Evolutionary conservation across 2,113 vertebrate genomes (phyloP), one percentile per base, ranked within the genome.

Genomic region (Amphiprion percula): DNA sequence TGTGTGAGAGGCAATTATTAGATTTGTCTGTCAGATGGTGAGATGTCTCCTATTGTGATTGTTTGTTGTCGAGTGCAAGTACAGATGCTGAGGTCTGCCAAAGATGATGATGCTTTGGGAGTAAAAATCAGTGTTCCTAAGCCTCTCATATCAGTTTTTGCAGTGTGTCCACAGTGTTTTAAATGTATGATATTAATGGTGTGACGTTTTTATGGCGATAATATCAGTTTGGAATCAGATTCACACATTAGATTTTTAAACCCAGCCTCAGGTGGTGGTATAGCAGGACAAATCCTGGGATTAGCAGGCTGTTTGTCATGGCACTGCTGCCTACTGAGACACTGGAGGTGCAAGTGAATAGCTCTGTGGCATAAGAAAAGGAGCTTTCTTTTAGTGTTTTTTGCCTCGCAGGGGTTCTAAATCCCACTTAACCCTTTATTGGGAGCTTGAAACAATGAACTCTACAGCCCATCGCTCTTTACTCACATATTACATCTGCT

Each of bases 381-480:
- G 23, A 73, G 52, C 68, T 83, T 77, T 83, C 71, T 80, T 62
- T 46, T 44, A 44, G 41, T 44, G 12, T 28, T 56, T 56, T 72
- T 79, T 63, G 37, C 33, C 23, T 68, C 26, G 53, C 71, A 46
- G 41, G 55, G 66, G 66, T 60, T 77, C 54, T 60, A 70, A 84
- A 68, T 78, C 47, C 63, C 50, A 55, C 55, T 58, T 72, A 56
- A 71, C 47, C 58, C 62, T 83, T 83, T 76, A 68, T 69, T 69
- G 50, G 56, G 24, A 37, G 24, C 69, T 79, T 63, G 63, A 87
- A 78, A 87, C 84, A 80, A 87, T 85, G 62, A 85, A 68, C 23
- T 71, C 23, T 10, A 47, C 4, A 54, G 62, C 47, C 26, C 47
- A 30, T 67, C 5, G 16, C 64, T 54, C 30, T 68, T 58, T 73